Conservation (phyloP, 2,113 vertebrate species). For the Tenebrosternarchus preto region DNA sequence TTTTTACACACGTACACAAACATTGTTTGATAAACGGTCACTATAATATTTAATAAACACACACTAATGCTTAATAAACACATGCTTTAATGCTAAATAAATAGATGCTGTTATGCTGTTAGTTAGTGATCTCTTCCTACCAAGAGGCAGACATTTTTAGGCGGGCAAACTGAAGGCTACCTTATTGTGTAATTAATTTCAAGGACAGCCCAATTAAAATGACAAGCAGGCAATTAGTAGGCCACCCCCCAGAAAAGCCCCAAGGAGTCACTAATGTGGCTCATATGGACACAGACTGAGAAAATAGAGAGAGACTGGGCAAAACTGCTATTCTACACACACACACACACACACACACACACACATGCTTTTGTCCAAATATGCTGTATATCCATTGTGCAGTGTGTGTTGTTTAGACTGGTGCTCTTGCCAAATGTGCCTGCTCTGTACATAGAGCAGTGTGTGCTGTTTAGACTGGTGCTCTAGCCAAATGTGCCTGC, state of each 20-base stretch:
- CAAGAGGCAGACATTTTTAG: background rate
- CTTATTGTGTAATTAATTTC: slow-evolving; percentile 86
- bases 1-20: background rate
- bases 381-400: background rate
- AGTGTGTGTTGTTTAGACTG: background rate
- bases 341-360: background rate
- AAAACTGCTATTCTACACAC: background rate
- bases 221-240: slow-evolving; percentile 95
- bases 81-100: too few relatives aligned
- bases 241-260: slow-evolving; percentile 83
- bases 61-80: too few relatives aligned
- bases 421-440: background rate
- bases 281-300: slow-evolving; percentile 76
- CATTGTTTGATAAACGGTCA: too few relatives aligned
- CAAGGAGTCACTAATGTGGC: slow-evolving; percentile 83
- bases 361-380: background rate
- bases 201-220: slow-evolving; percentile 90
- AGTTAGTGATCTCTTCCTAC: too few relatives aligned
- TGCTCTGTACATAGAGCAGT: background rate
- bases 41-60: too few relatives aligned
- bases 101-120: too few relatives aligned
- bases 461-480: background rate
- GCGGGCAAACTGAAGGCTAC: slow-evolving; percentile 73
- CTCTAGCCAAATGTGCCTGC: background rate
- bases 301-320: slow-evolving; percentile 31